phyloP scores from a whole-genome alignment of 2,888 invertebrate genomes.

The Leptinotarsa tumamoca region DNA sequence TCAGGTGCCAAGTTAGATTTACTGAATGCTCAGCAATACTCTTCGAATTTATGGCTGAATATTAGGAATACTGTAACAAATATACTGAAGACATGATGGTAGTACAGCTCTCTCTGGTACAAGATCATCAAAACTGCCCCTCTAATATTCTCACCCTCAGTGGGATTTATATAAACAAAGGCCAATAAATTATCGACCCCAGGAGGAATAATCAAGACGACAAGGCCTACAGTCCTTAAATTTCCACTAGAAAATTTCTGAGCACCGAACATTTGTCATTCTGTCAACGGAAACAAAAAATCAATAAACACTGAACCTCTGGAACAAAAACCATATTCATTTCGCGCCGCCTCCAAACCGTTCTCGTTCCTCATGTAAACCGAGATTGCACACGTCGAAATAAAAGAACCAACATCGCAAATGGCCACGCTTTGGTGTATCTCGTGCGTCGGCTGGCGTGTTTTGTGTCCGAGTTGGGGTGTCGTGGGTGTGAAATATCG shows the following conservation, averaged over 20 bases:
- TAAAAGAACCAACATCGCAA: slow-evolving; percentile 21
- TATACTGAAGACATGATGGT: too few species aligned
- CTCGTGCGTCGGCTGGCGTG: slow-evolving; percentile 56
- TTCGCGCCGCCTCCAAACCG: not conserved
- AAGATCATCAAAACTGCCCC: too few species aligned
- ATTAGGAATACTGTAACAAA: too few species aligned
- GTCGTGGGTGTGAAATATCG: slow-evolving; percentile 58
- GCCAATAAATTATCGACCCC: too few species aligned
- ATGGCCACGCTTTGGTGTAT: slow-evolving; percentile 54
- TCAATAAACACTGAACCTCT: not conserved
- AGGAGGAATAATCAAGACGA: too few species aligned
- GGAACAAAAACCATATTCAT: not conserved
- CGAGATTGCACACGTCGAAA: slow-evolving; percentile 17
- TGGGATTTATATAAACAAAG: too few species aligned
- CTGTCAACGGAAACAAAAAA: not conserved
- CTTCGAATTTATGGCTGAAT: too few species aligned
- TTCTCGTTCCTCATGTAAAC: slow-evolving; percentile 13
- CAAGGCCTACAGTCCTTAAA: too few species aligned
- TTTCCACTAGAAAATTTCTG: not conserved
- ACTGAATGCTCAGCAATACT: too few species aligned
- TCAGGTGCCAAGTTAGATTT: too few species aligned
- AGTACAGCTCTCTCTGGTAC: too few species aligned
- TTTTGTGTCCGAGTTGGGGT: slow-evolving; percentile 50
- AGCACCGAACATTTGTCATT: not conserved
- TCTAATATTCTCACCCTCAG: too few species aligned